Evolutionary conservation across 2,113 vertebrate genomes (phyloP).

Genomic region (Micromys minutus): DNA sequence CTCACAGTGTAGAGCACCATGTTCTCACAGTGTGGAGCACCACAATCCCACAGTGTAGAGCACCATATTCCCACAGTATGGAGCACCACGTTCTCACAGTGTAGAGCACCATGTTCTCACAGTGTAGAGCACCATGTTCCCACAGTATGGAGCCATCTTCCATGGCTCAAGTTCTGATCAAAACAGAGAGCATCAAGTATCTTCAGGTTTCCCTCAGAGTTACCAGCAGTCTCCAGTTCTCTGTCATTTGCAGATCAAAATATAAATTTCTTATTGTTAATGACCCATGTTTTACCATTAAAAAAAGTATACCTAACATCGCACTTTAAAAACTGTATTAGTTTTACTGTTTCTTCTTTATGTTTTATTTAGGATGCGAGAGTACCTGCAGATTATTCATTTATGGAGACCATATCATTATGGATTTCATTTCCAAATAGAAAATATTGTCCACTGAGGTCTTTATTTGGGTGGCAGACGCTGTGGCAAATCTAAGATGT

Average conservation of each 20-base stretch:
- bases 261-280: not conserved
- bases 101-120: not conserved
- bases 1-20: not conserved
- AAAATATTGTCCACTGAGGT: not conserved
- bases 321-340: not conserved
- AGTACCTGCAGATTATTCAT: not conserved
- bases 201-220: not conserved
- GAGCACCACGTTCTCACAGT: not conserved
- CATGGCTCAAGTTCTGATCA: not conserved
- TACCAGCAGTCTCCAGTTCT: not conserved
- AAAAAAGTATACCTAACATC: not conserved
- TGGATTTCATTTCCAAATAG: not conserved
- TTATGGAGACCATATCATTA: not conserved
- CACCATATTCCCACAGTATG: not conserved
- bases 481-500: not conserved
- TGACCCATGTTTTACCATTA: not conserved
- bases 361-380: not conserved
- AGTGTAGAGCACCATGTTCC: not conserved
- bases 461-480: not conserved
- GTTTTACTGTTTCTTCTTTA: not conserved
- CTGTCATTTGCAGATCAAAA: not conserved
- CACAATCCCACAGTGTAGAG: too few species aligned
- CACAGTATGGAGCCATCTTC: not conserved
- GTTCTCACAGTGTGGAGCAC: not conserved
- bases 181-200: not conserved